Base-by-base conservation (phyloP, 2,797 vertebrate genomes). In the Bradypus variegatus region DNA sequence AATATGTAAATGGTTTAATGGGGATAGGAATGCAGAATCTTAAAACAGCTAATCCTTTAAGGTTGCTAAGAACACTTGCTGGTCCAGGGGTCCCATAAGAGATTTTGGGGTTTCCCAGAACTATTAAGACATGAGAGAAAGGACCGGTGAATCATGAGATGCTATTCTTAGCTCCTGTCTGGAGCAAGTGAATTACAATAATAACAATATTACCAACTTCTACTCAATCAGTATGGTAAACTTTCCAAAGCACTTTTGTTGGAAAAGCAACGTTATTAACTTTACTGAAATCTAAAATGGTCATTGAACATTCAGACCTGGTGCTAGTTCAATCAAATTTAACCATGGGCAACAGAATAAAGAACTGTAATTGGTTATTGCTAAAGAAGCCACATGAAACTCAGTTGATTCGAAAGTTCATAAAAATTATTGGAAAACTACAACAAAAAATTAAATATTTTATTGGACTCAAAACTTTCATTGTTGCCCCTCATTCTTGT, bases 211-310 rank as follows among this genome's bases (percentile, higher is more conserved):
- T 69, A 33, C 33, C 84, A 89, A 31, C 78, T 94, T 93, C 86
- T 80, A 87, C 33, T 73, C 75, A 72, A 9, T 91, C 55, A 14
- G 69, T 89, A 84, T 48, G 92, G 88, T 93, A 94, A 91, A 27
- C 25, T 93, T 50, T 93, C 55, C 21, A 65, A 93, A 88, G 29
- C 31, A 86, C 14, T 95, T 83, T n/a, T 76, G 82, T 48, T 21
- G 60, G 75, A 81, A 90, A 86, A 62, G 64, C 18, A 58, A 67
- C 67, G 93, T 81, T 93, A 90, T 78, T 94, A 93, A 90, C 89
- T 93, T 92, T 90, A 55, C 69, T 91, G 55, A 92, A 92, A 94
- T 89, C 70, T 78, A 87, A 91, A 91, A 88, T 84, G 36, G 64
- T 81, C 83, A 94, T 72, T 88, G 91, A 64, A 89, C 72, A 89